These are phyloP conservation scores for Illadopsis cleaveri DNA, from an alignment of 2,113 vertebrate species.

Conservation along the genomic window DNA sequence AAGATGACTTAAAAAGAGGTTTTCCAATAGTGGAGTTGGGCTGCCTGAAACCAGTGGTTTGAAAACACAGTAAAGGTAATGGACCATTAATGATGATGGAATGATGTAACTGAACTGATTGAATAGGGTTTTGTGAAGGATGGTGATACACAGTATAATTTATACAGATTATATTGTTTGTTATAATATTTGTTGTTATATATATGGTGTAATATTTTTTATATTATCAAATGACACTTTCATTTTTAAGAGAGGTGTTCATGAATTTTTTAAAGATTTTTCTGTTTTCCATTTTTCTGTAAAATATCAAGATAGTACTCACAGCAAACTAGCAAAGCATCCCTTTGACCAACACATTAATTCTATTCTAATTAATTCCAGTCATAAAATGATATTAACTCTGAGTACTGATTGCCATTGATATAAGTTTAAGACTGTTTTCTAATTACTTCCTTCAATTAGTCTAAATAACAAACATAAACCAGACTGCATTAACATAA, in stretches of 20 bases:
- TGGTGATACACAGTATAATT: not conserved
- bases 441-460: not conserved
- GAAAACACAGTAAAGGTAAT: constrained; percentile 5
- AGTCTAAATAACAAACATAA: not conserved
- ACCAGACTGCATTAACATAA: not conserved
- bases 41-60: not conserved
- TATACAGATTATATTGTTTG: not conserved
- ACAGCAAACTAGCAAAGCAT: not conserved
- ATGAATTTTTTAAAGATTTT: not conserved
- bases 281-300: not conserved
- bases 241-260: not conserved
- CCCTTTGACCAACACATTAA: not conserved
- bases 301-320: not conserved
- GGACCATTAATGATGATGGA: not conserved
- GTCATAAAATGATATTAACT: not conserved
- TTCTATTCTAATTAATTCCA: not conserved
- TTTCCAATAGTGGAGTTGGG: not conserved
- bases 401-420: not conserved
- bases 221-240: not conserved
- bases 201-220: no score
- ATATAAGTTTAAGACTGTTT: not conserved
- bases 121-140: not conserved
- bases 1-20: constrained; percentile 5
- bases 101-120: constrained; percentile 16
- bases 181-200: no score